These are phyloP conservation scores for Ostrea edulis DNA, from an alignment of 1,140 invertebrate genomes.

Conservation along the genomic window DNA sequence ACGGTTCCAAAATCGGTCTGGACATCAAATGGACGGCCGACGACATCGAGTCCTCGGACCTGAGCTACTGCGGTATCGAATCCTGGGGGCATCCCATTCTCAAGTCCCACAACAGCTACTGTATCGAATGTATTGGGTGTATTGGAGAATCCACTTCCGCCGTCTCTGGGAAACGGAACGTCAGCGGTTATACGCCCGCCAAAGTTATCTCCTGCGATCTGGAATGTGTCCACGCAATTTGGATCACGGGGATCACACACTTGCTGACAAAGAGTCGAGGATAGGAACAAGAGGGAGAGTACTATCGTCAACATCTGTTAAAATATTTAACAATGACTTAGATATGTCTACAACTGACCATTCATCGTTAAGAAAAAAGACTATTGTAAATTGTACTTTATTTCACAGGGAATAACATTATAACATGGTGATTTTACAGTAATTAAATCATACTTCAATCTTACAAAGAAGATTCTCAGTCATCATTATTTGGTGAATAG, in stretches of 20 bases:
- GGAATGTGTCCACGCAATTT: neutral
- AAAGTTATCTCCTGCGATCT: neutral
- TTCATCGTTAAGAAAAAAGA: too few species aligned
- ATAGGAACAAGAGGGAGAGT: constrained; percentile 18
- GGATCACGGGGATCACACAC: neutral
- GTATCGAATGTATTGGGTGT: constrained; percentile 2
- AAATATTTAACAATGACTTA: neutral
- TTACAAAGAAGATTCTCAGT: too few species aligned
- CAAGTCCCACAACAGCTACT: constrained; percentile 2
- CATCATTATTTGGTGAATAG: too few species aligned
- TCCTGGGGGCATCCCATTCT: neutral
- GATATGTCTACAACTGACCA: too few species aligned
- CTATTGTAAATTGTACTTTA: too few species aligned
- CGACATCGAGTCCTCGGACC: neutral
- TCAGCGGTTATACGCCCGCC: neutral
- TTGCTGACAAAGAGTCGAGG: constrained; percentile 30
- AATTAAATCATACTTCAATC: too few species aligned
- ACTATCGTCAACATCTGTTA: constrained; percentile 31
- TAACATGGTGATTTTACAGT: too few species aligned
- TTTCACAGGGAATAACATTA: too few species aligned
- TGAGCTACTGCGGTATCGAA: neutral
- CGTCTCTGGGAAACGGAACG: neutral
- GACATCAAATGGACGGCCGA: neutral
- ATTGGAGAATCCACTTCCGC: neutral
- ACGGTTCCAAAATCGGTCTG: constrained; percentile 1